phyloP scores from a whole-genome alignment of 2,797 vertebrate species.

The Bovichtus diacanthus region DNA sequence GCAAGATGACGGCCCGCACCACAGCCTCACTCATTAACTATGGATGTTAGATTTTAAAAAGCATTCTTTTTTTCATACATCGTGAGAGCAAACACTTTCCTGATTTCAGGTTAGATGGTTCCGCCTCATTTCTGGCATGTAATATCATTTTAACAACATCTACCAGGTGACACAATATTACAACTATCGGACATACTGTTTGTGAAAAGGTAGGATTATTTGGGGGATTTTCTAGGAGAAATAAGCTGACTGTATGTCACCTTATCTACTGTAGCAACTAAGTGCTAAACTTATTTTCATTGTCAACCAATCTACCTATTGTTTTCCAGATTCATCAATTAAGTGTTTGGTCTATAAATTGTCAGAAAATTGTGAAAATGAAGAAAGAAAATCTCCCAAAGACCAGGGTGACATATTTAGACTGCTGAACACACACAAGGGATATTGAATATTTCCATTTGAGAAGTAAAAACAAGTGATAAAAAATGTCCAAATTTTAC shows the following conservation, averaged over 20 bases:
- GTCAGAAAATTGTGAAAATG: background rate
- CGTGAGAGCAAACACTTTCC: background rate
- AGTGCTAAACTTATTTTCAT: background rate
- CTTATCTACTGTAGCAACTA: background rate
- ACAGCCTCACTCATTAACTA: conserved; percentile 15
- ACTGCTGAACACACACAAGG: no score
- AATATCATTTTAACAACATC: background rate
- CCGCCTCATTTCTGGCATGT: background rate
- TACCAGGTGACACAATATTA: background rate
- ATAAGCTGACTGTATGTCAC: background rate
- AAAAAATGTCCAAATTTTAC: no score
- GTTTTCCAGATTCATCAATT: background rate
- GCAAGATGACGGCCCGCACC: conserved; percentile 1
- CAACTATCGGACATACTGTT: background rate
- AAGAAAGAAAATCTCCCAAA: background rate
- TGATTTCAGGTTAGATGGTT: background rate
- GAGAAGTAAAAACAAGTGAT: background rate
- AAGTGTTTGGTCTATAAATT: background rate
- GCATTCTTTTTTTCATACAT: background rate
- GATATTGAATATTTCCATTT: background rate
- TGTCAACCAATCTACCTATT: background rate
- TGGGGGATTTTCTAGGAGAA: background rate
- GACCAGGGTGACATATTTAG: background rate
- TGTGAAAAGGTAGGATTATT: background rate
- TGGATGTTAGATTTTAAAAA: background rate